Evolutionary conservation across 1,140 invertebrate species (phyloP).

Genomic region (Lepidurus apus): DNA sequence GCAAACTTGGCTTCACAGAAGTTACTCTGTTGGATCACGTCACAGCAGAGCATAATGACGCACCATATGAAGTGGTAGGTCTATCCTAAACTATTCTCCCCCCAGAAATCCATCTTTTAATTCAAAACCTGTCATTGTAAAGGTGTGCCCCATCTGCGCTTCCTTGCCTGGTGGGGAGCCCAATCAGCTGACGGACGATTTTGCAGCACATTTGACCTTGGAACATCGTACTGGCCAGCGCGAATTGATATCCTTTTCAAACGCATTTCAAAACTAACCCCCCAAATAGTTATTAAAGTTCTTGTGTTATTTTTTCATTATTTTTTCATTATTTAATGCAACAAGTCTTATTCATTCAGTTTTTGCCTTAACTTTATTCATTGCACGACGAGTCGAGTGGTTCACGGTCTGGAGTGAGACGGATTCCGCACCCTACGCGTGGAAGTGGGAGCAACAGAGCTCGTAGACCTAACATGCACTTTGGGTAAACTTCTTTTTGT

Average conservation of each 20-base stretch:
- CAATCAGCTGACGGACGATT: constrained; percentile 95
- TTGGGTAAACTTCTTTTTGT: constrained; percentile 53
- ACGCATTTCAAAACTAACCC: not conserved
- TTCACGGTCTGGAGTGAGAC: constrained; percentile 71
- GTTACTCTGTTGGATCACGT: constrained; percentile 86
- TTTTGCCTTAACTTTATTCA: constrained; percentile 52
- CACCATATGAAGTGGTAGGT: constrained; percentile 76
- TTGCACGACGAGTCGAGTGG: constrained; percentile 74
- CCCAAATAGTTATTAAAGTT: not conserved
- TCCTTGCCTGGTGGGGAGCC: constrained; percentile 91
- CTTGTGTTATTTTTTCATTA: constrained; percentile 3
- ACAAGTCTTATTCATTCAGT: not conserved
- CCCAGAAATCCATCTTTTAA: not conserved
- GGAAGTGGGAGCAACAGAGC: constrained; percentile 68
- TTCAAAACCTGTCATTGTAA: constrained; percentile 37
- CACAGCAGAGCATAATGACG: constrained; percentile 76
- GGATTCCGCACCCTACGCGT: constrained; percentile 74
- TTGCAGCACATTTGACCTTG: constrained; percentile 88
- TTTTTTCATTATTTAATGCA: not conserved
- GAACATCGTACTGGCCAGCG: constrained; percentile 69
- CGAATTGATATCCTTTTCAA: constrained; percentile 43
- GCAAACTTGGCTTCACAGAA: constrained; percentile 92
- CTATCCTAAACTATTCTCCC: not conserved
- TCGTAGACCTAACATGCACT: constrained; percentile 81
- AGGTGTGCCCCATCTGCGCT: constrained; percentile 94